Base-by-base conservation (phyloP, 2,113 vertebrate genomes). In the Neotoma lepida region DNA sequence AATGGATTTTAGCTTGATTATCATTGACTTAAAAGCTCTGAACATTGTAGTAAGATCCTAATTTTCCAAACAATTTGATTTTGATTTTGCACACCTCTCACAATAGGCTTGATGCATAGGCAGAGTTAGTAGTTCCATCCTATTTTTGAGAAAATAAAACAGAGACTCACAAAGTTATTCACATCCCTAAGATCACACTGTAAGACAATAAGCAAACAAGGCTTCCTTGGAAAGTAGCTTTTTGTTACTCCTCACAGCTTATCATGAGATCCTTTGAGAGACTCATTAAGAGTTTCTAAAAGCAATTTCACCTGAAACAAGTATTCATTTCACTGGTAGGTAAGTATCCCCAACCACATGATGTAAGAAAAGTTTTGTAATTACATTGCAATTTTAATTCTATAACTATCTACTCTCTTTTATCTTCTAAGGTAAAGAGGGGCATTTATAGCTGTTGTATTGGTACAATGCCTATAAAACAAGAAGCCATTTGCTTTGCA, bases 351-450 rank as follows among this genome's bases (percentile, higher is more conserved):
- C 51, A 90, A 87, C 80, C n/a, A 89, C 15, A 17, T 92, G 91
- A 76, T 87, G 89, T 81, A 86, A 92, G 41, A 78, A 89, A 87
- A 78, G 18, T 33, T 91, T 56, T 28, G 73, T 78, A 81, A 51
- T 87, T 93, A 64, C 14, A 17, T 76, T 71, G 56, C 39, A 33
- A 26, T 90, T 92, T 81, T 88, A 93, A 86, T 77, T 84, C 51
- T 89, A 93, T 44, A 33, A 44, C 85, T 91, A 3, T 22, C 6
- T 14, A 30, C n/a, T 86, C 26, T 80, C 35, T 91, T 88, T 88
- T 89, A 78, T 94, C 22, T 73, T 88, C 73, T 68, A 66, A 89
- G 64, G 89, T 93, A 85, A 85, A 93, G 74, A 82, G 51, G 80
- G 26, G 1, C 4, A 74, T 92, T 88, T 80, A 91, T 49, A 93